Percentiles rank a stretch among this genome's conserved stretches.
Conservation (phyloP, 2,797 vertebrate species). For the Phyllotis vaccarum region DNA sequence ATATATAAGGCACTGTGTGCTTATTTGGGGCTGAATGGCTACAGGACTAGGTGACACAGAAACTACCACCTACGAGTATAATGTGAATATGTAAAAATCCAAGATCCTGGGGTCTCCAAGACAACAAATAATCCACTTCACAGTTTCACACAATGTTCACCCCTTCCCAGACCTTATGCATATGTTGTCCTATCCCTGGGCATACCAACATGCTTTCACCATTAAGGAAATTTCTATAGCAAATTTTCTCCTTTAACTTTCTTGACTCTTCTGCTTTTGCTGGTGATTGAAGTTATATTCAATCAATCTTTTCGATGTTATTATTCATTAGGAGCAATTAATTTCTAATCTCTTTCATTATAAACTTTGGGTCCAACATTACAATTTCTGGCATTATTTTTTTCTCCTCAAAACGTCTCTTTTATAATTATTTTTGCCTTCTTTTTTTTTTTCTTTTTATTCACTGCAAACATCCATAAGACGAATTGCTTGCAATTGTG, state of each 20-base stretch:
- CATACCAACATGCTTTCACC: background rate
- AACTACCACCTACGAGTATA: background rate
- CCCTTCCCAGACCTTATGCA: rapidly evolving
- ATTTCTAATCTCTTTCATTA: background rate
- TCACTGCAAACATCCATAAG: background rate
- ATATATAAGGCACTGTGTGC: no score
- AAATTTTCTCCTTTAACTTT: no score
- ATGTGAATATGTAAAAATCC: no score
- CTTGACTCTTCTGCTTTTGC: background rate
- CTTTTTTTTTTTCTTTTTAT: background rate
- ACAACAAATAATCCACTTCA: background rate
- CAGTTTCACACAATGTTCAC: background rate
- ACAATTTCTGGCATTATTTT: background rate
- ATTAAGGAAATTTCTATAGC: background rate
- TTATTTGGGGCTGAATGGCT: no score
- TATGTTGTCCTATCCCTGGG: background rate
- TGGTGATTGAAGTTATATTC: background rate
- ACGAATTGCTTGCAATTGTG: no score
- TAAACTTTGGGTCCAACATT: background rate
- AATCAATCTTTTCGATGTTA: background rate
- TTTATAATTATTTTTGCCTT: background rate
- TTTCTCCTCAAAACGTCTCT: background rate
- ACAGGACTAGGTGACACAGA: no score
- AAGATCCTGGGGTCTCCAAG: background rate
- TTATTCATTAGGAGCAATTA: background rate